Base-by-base conservation (phyloP, 2,888 invertebrate genomes). In the Abrostola tripartita region DNA sequence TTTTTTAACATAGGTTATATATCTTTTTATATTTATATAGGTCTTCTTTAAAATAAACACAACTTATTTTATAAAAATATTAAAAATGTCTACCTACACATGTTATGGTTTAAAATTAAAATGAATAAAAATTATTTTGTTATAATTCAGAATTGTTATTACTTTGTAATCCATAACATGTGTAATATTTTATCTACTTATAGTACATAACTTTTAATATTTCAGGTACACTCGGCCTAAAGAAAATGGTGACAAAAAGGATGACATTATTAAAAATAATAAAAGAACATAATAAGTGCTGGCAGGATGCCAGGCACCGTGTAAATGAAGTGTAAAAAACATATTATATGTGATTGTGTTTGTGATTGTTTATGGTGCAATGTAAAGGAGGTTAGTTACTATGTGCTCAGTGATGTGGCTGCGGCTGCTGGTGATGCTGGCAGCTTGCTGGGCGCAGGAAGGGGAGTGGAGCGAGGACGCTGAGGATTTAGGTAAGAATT, bases 391-490 rank as follows among this genome's bases (percentile, higher is more conserved):
- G 74, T 75, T 65, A 52, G 71, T 81, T 68, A 88, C 76, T 81
- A 93, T 93, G 94, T 92, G 91, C 79, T 88, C 90, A 67, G 91
- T 93, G 76, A 91, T 92, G 90, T 92, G 92, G 91, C 77, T 92
- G 65, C 87, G 87, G 80, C 74, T 94, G 80, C 63, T 93, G 68
- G 88, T 94, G 85, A 88, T 93, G 88, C 86, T 94, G 74, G 91
- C 92, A 37, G 92, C 91, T 24, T 91, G 92, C 84, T 92, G 92
- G 89, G 94, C 94, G 52, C 93, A 94, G 77, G 94, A 94, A 62
- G 93, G 93, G 36, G 94, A 94, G 80, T 94, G 94, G 94, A 94
- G 93, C 53, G 94, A 94, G 70, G 94, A 94, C 69, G 94, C 94
- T 10, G 94, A 94, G 74, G 94, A 94, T 57, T 82, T 94, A 55